Evolutionary conservation across 2,888 invertebrate species (phyloP).

Genomic region (Nephrocerus scutellatus): DNA sequence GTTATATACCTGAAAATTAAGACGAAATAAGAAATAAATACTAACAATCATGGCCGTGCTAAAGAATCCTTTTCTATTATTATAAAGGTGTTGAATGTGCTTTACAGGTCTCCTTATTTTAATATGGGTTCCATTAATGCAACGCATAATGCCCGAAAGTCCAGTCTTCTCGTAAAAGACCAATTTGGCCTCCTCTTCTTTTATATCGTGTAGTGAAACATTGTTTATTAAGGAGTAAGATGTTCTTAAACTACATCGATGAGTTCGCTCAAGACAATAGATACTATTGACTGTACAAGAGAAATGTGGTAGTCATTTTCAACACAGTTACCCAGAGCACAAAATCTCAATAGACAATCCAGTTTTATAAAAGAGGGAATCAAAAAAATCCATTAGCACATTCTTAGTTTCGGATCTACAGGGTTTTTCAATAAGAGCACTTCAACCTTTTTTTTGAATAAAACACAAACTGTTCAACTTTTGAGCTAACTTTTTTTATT

Average conservation of each 20-base stretch:
- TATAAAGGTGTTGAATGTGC: background rate
- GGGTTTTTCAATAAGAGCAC: no score
- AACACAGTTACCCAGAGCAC: background rate
- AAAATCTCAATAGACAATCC: background rate
- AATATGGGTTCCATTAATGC: conserved; percentile 2
- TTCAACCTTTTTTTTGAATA: no score
- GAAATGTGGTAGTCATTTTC: background rate
- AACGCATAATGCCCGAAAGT: background rate
- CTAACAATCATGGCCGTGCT: background rate
- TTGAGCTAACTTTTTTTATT: no score
- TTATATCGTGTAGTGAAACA: conserved; percentile 1
- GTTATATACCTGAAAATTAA: no score
- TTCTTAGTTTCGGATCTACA: no score
- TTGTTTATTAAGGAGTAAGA: background rate
- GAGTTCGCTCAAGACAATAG: background rate
- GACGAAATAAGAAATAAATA: no score
- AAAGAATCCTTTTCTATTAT: conserved; percentile 1
- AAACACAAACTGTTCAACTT: no score
- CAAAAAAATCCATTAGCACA: background rate
- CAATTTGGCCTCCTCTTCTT: conserved; percentile 2
- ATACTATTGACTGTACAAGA: background rate
- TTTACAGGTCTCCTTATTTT: background rate
- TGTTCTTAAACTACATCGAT: background rate
- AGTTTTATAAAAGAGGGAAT: background rate
- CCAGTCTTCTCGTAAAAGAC: conserved; percentile 2